Evolutionary conservation across 2,113 vertebrate genomes (phyloP).

Genomic region (Scartelaos histophorus): DNA sequence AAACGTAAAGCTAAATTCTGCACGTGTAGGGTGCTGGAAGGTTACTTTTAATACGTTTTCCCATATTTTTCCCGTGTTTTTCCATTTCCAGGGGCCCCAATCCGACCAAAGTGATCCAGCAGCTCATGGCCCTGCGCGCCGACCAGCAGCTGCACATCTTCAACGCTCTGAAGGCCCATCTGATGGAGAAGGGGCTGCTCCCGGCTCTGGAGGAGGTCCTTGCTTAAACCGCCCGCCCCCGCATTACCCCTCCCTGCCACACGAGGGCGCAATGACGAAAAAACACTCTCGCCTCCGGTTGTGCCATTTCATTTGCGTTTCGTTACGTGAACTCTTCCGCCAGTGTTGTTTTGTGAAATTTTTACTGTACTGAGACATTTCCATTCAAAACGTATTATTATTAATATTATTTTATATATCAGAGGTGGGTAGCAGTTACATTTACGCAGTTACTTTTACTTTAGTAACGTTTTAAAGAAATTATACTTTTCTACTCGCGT

Average conservation of each 20-base stretch:
- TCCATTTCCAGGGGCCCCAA: constrained; percentile 89
- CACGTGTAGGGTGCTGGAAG: too few species aligned
- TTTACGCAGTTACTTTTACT: too few species aligned
- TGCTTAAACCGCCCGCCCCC: constrained; percentile 44
- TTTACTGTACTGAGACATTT: constrained; percentile 53
- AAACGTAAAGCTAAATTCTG: too few species aligned
- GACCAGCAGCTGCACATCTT: constrained; percentile 98
- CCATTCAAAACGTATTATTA: constrained; percentile 6
- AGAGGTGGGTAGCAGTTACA: too few species aligned
- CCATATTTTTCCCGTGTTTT: not conserved
- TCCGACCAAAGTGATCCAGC: constrained; percentile 93
- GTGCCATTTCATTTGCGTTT: constrained; percentile 64
- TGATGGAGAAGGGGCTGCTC: constrained; percentile 87
- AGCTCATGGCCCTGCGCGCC: constrained; percentile 89
- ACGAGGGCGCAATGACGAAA: constrained; percentile 13
- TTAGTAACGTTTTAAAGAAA: too few species aligned
- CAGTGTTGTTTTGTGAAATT: constrained; percentile 56
- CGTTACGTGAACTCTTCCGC: constrained; percentile 34
- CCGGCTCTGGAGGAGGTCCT: constrained; percentile 72
- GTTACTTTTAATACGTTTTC: too few species aligned
- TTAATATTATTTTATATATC: constrained; percentile 10
- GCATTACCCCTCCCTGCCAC: constrained; percentile 2
- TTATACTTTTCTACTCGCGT: too few species aligned
- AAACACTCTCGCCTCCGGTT: constrained; percentile 52
- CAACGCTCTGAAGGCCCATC: constrained; percentile 90